Evolutionary conservation across 2,888 invertebrate genomes (phyloP).

Genomic region (Oxycera nigricornis): DNA sequence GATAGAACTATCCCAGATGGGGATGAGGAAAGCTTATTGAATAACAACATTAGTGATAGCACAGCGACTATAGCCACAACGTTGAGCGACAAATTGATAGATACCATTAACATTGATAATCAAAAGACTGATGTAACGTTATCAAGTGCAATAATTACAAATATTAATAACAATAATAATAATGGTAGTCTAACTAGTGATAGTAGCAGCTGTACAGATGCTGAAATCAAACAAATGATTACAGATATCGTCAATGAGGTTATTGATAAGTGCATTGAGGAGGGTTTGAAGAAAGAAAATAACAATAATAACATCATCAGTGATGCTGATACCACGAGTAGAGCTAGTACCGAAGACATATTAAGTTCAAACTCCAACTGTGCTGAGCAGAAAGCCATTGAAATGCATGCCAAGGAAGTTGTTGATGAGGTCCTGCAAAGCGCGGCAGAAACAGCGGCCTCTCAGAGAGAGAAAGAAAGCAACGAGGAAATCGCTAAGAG

Average conservation of each 20-base stretch:
- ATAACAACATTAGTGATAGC: constrained; percentile 49
- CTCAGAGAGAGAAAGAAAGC: constrained; percentile 58
- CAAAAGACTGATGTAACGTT: constrained; percentile 60
- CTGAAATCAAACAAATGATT: constrained; percentile 52
- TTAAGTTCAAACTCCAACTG: constrained; percentile 46
- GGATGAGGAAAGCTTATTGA: constrained; percentile 39
- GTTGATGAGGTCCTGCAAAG: constrained; percentile 65
- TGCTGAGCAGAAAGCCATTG: constrained; percentile 34
- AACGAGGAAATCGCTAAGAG: constrained; percentile 47
- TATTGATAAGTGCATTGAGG: constrained; percentile 54
- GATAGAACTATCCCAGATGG: neutral
- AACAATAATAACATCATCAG: constrained; percentile 47
- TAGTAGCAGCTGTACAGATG: constrained; percentile 42
- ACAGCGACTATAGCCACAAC: constrained; percentile 44
- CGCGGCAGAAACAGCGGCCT: constrained; percentile 63
- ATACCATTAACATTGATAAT: constrained; percentile 57
- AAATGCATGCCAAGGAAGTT: constrained; percentile 62
- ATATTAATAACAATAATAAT: constrained; percentile 50
- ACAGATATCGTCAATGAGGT: constrained; percentile 58
- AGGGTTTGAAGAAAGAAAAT: constrained; percentile 42
- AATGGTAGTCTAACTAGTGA: constrained; percentile 45
- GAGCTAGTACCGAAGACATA: constrained; percentile 45
- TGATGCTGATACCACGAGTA: constrained; percentile 15
- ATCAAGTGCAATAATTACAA: constrained; percentile 54
- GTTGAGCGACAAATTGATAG: constrained; percentile 44